A percentile compares a stretch with the other conserved stretches of the same genome.
Evolutionary conservation across 2,888 invertebrate genomes (phyloP).

Genomic region (Hoplodrina blanda): DNA sequence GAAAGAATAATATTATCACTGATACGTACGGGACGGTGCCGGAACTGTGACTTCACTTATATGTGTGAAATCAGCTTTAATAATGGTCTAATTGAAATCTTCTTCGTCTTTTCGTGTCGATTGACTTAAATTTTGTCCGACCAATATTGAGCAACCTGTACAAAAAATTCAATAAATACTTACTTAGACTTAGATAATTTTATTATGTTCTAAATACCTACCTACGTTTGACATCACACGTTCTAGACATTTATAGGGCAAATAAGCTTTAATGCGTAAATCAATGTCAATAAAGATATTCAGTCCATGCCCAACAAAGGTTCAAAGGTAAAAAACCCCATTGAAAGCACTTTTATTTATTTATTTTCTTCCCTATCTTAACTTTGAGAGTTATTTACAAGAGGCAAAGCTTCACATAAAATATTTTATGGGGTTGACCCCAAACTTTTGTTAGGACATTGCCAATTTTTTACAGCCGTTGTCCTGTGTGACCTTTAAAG

Average conservation of each 20-base stretch:
- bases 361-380: constrained; percentile 33
- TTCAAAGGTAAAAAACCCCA: constrained; percentile 21
- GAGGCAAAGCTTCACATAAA: constrained; percentile 26
- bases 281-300: background rate
- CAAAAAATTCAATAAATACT: too few relatives aligned
- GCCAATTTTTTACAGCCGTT: constrained; percentile 43
- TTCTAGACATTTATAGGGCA: too few relatives aligned
- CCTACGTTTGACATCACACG: background rate
- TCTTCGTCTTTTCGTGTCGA: too few relatives aligned
- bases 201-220: background rate
- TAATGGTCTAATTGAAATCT: too few relatives aligned
- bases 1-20: too few relatives aligned
- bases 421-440: constrained; percentile 25
- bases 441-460: constrained; percentile 25
- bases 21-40: too few relatives aligned
- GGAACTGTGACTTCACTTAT: too few relatives aligned
- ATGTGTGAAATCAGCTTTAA: too few relatives aligned
- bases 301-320: constrained; percentile 4
- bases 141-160: too few relatives aligned
- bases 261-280: background rate
- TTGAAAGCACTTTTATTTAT: constrained; percentile 22
- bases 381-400: constrained; percentile 33
- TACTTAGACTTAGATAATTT: too few relatives aligned
- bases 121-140: too few relatives aligned
- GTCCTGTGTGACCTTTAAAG: constrained; percentile 25